Evolutionary conservation across 2,888 invertebrate species (phyloP), one percentile per base, ranked within the genome.

Genomic region (Hypolimnas misippus): DNA sequence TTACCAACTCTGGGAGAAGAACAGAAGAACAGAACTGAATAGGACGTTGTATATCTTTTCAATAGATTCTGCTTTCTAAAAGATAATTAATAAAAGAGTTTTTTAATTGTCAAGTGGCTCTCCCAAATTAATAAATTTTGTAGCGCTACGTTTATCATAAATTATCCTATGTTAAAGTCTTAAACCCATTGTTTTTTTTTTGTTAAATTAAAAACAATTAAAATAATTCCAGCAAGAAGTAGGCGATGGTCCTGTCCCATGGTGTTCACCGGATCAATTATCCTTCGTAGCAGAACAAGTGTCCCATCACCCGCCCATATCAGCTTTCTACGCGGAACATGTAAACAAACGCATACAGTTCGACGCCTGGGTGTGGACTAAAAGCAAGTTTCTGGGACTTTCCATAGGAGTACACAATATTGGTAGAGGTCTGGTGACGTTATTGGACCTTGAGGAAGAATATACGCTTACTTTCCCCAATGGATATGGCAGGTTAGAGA

Each of bases 301-400:
- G 10, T 99, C 98, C 7, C 99, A 99, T 92, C 99, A 99, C 92
- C 99, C 99, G 49, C 99, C 99, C 70, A 97, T 99, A 77, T 99
- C 99, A 61, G 99, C 99, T 25, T 99, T 99, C 93, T 99, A 99
- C 93, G 99, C 98, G 17, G 99, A 99, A 85, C 98, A 98, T 89
- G 95, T 94, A 72, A 95, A 96, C 79, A 98, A 97, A 81, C 94
- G 96, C 74, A 97, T 99, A 96, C 99, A 91, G 77, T 97, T 99
- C 85, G 96, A 97, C 78, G 99, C 98, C 6, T 98, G 98, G 89
- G 97, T 99, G 56, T 99, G 99, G 97, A 99, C 99, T 5, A 99
- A 99, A 90, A 99, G 99, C 77, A 99, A 99, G 93, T 99, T 99
- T 91, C 94, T 99, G 19, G 99, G 99, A 0, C 93, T 99, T 19